Evolutionary conservation across 2,888 invertebrate genomes (phyloP).

Genomic region (Nycteola revayana): DNA sequence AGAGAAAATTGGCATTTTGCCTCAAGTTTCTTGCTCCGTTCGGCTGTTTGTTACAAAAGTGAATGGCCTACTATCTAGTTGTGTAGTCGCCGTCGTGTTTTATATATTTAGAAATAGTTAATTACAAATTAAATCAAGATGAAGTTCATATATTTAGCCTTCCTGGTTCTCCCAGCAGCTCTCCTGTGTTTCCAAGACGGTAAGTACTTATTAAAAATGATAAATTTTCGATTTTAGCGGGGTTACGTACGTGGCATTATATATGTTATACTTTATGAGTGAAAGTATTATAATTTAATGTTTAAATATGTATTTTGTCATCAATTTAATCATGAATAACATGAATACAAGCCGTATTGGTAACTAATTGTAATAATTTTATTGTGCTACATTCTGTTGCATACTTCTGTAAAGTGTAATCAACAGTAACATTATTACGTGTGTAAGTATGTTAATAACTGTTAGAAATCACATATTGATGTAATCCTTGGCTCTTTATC

Average conservation of each 20-base stretch:
- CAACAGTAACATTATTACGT: no score
- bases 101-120: slow-evolving; percentile 37
- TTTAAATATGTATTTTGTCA: background rate
- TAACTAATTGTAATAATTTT: background rate
- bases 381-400: no score
- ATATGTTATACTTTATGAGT: slow-evolving; percentile 46
- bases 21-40: slow-evolving; percentile 55
- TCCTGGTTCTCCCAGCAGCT: slow-evolving; percentile 87
- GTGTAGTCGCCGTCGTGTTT: slow-evolving; percentile 48
- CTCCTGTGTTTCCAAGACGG: slow-evolving; percentile 87
- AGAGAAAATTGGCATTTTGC: slow-evolving; percentile 73
- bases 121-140: slow-evolving; percentile 70
- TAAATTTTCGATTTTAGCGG: slow-evolving; percentile 34
- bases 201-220: slow-evolving; percentile 77
- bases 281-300: slow-evolving; percentile 37
- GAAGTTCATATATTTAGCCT: slow-evolving; percentile 85
- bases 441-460: no score
- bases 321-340: background rate
- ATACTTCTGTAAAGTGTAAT: no score
- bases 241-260: slow-evolving; percentile 70
- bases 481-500: no score
- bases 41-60: slow-evolving; percentile 61
- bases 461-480: no score
- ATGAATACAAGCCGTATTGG: background rate
- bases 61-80: slow-evolving; percentile 63